Conservation (phyloP, 2,888 invertebrate species). For the Leptopilina syphax region DNA sequence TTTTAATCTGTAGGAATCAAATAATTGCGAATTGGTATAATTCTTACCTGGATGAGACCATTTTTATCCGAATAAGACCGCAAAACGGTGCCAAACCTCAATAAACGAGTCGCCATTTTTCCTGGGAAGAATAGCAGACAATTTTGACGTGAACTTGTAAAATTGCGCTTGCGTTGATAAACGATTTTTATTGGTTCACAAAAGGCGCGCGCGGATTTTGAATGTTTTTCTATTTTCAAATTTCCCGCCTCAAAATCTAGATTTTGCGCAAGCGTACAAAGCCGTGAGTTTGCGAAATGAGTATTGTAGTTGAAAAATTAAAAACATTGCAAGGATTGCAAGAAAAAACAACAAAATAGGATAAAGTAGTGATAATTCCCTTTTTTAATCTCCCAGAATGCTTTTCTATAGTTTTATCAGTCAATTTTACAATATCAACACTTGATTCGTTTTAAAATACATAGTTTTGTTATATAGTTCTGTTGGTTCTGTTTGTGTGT, state of each 20-base stretch:
- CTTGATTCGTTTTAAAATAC: neutral
- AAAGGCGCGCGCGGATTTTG: neutral
- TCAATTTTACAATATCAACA: neutral
- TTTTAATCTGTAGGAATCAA: neutral
- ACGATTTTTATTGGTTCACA: neutral
- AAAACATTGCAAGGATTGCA: neutral
- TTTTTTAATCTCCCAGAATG: neutral
- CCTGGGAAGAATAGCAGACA: neutral
- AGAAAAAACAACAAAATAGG: neutral
- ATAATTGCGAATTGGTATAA: neutral
- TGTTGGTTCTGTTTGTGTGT: neutral
- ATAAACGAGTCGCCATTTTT: conserved; percentile 76
- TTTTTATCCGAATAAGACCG: conserved; percentile 72
- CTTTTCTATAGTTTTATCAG: neutral
- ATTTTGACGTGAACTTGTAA: neutral
- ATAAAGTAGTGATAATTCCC: neutral
- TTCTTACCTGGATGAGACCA: conserved; percentile 70
- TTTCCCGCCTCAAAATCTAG: neutral
- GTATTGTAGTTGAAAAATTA: too few species aligned
- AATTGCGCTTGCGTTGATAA: neutral
- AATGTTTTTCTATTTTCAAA: neutral
- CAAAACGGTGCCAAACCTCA: conserved; percentile 71
- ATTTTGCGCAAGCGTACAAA: neutral
- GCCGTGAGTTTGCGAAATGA: too few species aligned
- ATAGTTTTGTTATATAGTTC: too few species aligned